phyloP scores from a whole-genome alignment of 2,888 invertebrate species.

The Villa cingulata region DNA sequence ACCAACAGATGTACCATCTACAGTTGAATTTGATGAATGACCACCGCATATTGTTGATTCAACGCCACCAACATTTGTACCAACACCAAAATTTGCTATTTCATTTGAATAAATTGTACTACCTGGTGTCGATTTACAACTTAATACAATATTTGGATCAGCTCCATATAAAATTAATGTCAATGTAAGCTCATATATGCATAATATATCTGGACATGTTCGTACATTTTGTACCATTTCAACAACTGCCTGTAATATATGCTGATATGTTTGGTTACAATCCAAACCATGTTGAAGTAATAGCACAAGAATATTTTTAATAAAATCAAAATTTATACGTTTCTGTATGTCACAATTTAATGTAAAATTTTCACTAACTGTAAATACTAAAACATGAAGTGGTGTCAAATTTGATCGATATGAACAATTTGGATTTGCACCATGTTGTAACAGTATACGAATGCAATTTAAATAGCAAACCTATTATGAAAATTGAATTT shows the following conservation, averaged over 20 bases:
- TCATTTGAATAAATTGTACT: conserved; percentile 35
- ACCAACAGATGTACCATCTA: not conserved
- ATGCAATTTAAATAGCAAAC: conserved; percentile 60
- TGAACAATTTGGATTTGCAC: conserved; percentile 60
- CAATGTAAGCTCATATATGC: conserved; percentile 54
- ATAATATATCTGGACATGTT: conserved; percentile 50
- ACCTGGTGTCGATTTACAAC: conserved; percentile 32
- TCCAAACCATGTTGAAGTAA: conserved; percentile 54
- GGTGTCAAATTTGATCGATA: conserved; percentile 55
- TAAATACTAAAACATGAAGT: conserved; percentile 54
- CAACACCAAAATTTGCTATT: conserved; percentile 33
- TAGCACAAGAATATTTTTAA: conserved; percentile 50
- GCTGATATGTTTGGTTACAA: conserved; percentile 50
- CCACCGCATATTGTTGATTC: conserved; percentile 5
- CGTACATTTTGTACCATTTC: conserved; percentile 57
- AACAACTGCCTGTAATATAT: conserved; percentile 55
- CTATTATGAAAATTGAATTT: conserved; percentile 29
- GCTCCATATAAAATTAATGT: conserved; percentile 62
- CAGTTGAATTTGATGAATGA: not conserved
- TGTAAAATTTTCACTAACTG: conserved; percentile 55
- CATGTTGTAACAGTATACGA: conserved; percentile 50
- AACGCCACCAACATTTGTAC: conserved; percentile 16
- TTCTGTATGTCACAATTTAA: conserved; percentile 53
- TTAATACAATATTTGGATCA: conserved; percentile 52
- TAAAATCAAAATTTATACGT: conserved; percentile 53